Percentiles rank a stretch among this genome's conserved stretches.
Conservation (phyloP, 2,113 vertebrate genomes). For the Ctenodactylus gundi region DNA sequence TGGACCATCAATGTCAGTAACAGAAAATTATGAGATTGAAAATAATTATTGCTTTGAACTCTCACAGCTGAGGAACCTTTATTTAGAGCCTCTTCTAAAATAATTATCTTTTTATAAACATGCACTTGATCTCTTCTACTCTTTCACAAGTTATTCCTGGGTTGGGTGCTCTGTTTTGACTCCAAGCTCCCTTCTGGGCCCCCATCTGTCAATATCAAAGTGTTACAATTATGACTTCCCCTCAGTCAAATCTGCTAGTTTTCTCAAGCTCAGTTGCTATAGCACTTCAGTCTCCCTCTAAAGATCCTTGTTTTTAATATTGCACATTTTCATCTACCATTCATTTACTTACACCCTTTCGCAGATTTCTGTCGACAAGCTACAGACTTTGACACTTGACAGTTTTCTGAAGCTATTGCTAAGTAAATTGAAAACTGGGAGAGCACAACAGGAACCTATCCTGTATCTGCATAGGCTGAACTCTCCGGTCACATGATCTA, state of each 20-base stretch:
- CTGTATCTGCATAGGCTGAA: background rate
- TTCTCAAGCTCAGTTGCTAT: conserved; percentile 74
- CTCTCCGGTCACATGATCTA: conserved; percentile 49
- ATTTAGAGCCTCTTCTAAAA: conserved; percentile 71
- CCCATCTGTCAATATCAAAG: conserved; percentile 76
- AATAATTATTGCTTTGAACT: conserved; percentile 66
- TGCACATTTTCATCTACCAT: conserved; percentile 73
- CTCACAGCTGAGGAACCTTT: conserved; percentile 56
- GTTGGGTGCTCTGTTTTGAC: conserved; percentile 81
- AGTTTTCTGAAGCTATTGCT: conserved; percentile 73
- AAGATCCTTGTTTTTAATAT: conserved; percentile 77
- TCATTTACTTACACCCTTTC: conserved; percentile 67
- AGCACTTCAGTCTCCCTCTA: conserved; percentile 68
- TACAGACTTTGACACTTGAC: conserved; percentile 81
- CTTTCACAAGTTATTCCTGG: conserved; percentile 71
- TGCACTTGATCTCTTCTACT: conserved; percentile 74
- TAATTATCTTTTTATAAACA: conserved; percentile 78
- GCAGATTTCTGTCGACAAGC: conserved; percentile 75
- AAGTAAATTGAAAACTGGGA: conserved; percentile 79
- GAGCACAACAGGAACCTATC: conserved; percentile 73
- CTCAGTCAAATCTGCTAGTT: conserved; percentile 75
- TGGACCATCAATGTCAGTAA: conserved; percentile 12
- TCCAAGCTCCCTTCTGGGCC: conserved; percentile 77
- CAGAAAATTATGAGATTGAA: conserved; percentile 51
- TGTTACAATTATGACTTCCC: conserved; percentile 77